Percentiles rank a stretch among this genome's conserved stretches.
These are phyloP conservation scores for Watsonalla binaria DNA, from an alignment of 2,888 invertebrate genomes.

Conservation along the genomic window DNA sequence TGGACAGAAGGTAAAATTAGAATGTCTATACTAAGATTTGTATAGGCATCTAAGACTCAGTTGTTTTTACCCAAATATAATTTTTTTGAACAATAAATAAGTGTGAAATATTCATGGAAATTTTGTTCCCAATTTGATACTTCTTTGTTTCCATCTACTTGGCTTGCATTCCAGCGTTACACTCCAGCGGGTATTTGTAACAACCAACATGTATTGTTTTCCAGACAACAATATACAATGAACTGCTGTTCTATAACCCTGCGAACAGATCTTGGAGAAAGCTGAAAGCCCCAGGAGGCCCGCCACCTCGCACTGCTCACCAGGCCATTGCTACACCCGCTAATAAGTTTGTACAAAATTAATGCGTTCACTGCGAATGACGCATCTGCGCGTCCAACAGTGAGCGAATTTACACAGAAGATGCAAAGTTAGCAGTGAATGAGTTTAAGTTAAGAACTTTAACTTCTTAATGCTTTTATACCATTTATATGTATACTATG, in stretches of 20 bases:
- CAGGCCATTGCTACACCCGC: constrained; percentile 88
- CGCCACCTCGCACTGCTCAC: constrained; percentile 93
- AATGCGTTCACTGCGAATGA: background rate
- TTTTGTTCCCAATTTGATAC: background rate
- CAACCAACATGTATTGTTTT: constrained; percentile 27
- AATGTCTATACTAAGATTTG: too few relatives aligned
- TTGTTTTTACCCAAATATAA: too few relatives aligned
- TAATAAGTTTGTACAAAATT: constrained; percentile 66
- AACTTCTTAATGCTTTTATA: too few relatives aligned
- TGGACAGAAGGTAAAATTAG: constrained; percentile 83
- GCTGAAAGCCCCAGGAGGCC: constrained; percentile 89
- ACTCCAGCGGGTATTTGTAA: background rate
- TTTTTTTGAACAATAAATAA: too few relatives aligned
- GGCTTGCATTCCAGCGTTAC: too few relatives aligned
- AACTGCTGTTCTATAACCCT: constrained; percentile 90
- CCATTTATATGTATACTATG: constrained; percentile 1
- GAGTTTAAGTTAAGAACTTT: too few relatives aligned
- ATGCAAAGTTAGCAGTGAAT: too few relatives aligned
- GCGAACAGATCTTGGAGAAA: constrained; percentile 88
- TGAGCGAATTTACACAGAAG: too few relatives aligned
- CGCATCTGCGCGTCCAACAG: too few relatives aligned
- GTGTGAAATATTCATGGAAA: too few relatives aligned
- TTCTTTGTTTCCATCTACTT: too few relatives aligned
- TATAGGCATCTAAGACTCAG: too few relatives aligned
- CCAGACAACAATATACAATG: constrained; percentile 91